Base-by-base conservation (phyloP, 2,797 vertebrate genomes). In the Helicolenus hilgendorfi region DNA sequence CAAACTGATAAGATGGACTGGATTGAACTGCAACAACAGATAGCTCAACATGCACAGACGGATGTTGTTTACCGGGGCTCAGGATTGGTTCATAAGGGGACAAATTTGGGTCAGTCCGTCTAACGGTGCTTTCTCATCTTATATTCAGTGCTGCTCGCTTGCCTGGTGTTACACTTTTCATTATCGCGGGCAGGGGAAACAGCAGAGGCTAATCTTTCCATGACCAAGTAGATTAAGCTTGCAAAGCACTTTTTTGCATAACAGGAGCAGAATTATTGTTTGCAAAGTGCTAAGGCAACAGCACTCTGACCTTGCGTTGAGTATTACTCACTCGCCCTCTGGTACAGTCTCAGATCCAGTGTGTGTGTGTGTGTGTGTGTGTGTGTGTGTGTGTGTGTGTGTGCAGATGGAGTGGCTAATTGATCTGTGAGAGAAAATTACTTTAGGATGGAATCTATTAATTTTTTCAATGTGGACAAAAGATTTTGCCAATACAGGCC, bases 181-280 rank as follows among this genome's bases (percentile, higher is more conserved):
- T 92, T 91, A 89, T 88, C 55, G 38, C 1, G 41, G 49, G 55
- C 70, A 79, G 33, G 56, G 65, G 83, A 79, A 68, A 82, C 68
- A 81, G 89, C 87, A 68, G 71, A 88, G 84, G 83, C 87, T 94
- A 90, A 93, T 95, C 89, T 93, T 70, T 83, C 87, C 84, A 90
- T 89, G 89, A 92, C 89, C 87, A 85, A 89, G 77, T 35, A 87
- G 84, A 92, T 95, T 85, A 92, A 86, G 71, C 85, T 60, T 77
- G 88, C 78, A 81, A 73, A 85, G 83, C 89, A 78, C 9, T 81
- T 78, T 83, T 91, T 87, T 86, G 53, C 70, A 89, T 72, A 87
- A 88, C 79, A 81, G 72, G 68, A 85, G 82, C 59, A 36, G 82
- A 89, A 81, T 92, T 84, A 85, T 93, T 92, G 84, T 91, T 93